A percentile compares a stretch with the other conserved stretches of the same genome.
Conservation (phyloP, 2,113 vertebrate genomes). For the Anseranas semipalmata region DNA sequence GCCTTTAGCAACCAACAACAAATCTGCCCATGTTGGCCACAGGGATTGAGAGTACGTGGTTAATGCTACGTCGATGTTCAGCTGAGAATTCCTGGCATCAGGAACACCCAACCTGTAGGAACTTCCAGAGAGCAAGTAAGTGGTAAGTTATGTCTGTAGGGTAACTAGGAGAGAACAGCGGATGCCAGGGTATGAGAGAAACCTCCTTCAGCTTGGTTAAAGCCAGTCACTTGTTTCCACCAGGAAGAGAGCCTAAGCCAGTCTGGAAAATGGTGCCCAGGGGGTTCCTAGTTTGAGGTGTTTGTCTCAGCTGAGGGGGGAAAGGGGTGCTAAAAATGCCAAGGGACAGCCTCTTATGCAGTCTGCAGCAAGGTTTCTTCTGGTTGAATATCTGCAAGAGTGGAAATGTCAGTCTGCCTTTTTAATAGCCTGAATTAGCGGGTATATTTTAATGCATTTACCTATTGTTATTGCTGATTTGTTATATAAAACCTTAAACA, state of each 20-base stretch:
- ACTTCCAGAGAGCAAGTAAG: conserved; percentile 7
- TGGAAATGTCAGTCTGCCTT: not conserved
- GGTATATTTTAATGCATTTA: not conserved
- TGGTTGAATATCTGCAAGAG: not conserved
- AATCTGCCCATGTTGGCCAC: not conserved
- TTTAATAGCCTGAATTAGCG: not conserved
- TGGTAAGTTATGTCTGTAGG: not conserved
- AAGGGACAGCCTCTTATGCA: not conserved
- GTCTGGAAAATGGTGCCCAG: not conserved
- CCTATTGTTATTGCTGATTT: not conserved
- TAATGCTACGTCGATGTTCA: not conserved
- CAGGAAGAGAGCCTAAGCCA: not conserved
- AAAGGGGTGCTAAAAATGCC: not conserved
- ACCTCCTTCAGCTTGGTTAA: not conserved
- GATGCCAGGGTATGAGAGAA: not conserved
- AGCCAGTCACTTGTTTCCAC: not conserved
- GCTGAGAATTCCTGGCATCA: not conserved
- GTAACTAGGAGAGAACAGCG: not conserved
- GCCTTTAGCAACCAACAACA: conserved; percentile 61
- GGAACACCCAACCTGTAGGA: not conserved
- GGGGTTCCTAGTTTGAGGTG: not conserved
- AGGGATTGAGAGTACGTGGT: not conserved
- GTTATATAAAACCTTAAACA: not conserved
- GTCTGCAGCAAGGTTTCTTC: not conserved
- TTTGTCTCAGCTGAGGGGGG: not conserved